These are phyloP conservation scores for Nomada lathburiana DNA, from an alignment of 2,888 invertebrate genomes.

Conservation along the genomic window DNA sequence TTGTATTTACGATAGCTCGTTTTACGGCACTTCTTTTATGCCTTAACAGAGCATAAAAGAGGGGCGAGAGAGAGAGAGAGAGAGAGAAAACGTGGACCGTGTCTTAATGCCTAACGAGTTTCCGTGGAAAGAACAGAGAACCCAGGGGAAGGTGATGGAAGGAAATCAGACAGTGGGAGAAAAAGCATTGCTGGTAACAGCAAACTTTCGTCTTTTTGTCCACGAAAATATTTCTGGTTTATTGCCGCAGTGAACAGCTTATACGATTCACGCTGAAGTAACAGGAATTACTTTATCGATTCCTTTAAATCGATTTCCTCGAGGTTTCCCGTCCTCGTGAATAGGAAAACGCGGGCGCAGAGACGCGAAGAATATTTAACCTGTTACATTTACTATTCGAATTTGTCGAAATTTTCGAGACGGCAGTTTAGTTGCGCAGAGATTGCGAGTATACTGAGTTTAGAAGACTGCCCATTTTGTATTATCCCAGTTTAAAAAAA, in stretches of 20 bases:
- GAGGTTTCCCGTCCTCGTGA: not conserved
- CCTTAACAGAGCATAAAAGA: slow-evolving; percentile 52
- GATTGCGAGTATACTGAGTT: too few species aligned
- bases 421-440: too few species aligned
- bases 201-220: slow-evolving; percentile 41
- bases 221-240: slow-evolving; percentile 57
- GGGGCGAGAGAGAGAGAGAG: slow-evolving; percentile 15
- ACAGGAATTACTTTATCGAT: slow-evolving; percentile 38
- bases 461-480: too few species aligned
- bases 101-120: slow-evolving; percentile 69
- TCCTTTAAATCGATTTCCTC: slow-evolving; percentile 12
- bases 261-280: slow-evolving; percentile 25
- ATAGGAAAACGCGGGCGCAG: not conserved
- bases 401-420: too few species aligned
- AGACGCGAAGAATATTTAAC: not conserved
- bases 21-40: slow-evolving; percentile 68
- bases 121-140: slow-evolving; percentile 47
- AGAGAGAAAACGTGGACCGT: slow-evolving; percentile 41
- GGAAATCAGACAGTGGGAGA: slow-evolving; percentile 29
- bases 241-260: slow-evolving; percentile 54
- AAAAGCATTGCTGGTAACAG: not conserved
- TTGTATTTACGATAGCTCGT: slow-evolving; percentile 68
- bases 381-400: not conserved
- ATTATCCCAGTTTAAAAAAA: too few species aligned
- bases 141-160: slow-evolving; percentile 14